Base-by-base conservation (phyloP, 2,888 invertebrate species). In the Ditula angustiorana region DNA sequence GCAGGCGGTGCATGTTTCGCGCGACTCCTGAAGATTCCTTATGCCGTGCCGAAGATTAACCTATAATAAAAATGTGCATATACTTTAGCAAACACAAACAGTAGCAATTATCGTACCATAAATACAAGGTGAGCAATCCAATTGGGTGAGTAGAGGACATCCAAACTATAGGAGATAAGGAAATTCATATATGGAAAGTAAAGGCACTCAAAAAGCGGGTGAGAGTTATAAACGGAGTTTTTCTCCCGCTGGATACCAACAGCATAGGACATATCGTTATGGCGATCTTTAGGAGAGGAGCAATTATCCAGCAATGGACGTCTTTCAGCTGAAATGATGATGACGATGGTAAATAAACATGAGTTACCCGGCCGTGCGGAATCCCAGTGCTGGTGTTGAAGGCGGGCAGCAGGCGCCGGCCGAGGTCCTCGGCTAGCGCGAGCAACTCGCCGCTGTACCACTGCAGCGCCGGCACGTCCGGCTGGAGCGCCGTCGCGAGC, bases 311-410 rank as follows among this genome's bases (percentile, higher is more conserved):
- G n/a, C n/a, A n/a, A n/a, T n/a, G n/a, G n/a, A n/a, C n/a, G n/a
- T n/a, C n/a, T n/a, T n/a, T n/a, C n/a, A n/a, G n/a, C n/a, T n/a
- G n/a, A n/a, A n/a, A n/a, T n/a, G n/a, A n/a, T n/a, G n/a, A n/a
- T n/a, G n/a, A n/a, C n/a, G n/a, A n/a, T n/a, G n/a, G n/a, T 49
- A 3, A 13, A 2, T 49, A 8, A 2, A 24, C 30, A 1, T 11
- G 19, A 60, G 26, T 28, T 80, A 99, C 98, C 86, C 97, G 95
- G n/a, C 99, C 97, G 88, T 98, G 98, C 8, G 99, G 99, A 80
- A 99, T 97, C 49, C 99, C 99, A 0, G 99, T 99, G 2, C 98
- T 96, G 0, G 99, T 99, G 86, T 99, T 99, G 86, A 99, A 99
- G 2, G 99, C 99, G n/a, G 99, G 99, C 67, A 99, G 87, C 61